A percentile compares a stretch with the other conserved stretches of the same genome.
Conservation (phyloP, 2,113 vertebrate genomes). For the Ctenodactylus gundi region DNA sequence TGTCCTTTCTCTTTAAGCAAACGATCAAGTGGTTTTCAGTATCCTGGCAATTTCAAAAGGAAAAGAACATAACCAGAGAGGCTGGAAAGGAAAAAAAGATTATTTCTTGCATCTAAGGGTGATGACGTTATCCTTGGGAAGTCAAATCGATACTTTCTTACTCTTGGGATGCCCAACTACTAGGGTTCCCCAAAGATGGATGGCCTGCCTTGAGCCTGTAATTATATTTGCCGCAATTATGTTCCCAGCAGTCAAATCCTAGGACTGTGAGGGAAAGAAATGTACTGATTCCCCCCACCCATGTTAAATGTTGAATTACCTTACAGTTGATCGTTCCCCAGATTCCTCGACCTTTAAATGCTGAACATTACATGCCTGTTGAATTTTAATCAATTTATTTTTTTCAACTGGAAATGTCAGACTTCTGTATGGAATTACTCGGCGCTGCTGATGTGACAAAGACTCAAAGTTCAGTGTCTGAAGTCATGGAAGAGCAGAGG, state of each 20-base stretch:
- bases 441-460: conserved; percentile 84
- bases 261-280: conserved; percentile 69
- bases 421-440: conserved; percentile 84
- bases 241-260: conserved; percentile 67
- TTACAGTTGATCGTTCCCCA: conserved; percentile 87
- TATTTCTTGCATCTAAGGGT: not conserved
- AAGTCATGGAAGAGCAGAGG: conserved; percentile 76
- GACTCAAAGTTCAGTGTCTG: conserved; percentile 86
- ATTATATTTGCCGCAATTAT: conserved; percentile 80
- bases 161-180: not conserved
- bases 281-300: conserved; percentile 62
- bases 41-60: not conserved
- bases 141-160: not conserved
- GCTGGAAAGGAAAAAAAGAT: not conserved
- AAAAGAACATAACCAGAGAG: not conserved
- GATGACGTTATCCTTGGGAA: not conserved
- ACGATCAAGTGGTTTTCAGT: not conserved
- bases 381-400: conserved; percentile 91
- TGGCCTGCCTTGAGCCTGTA: conserved; percentile 40
- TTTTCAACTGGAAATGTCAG: conserved; percentile 89
- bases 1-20: not conserved
- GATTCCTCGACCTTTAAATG: conserved; percentile 87
- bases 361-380: conserved; percentile 85
- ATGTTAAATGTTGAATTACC: conserved; percentile 86
- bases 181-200: conserved; percentile 27